Percentiles rank a stretch among this genome's conserved stretches.
Conservation (phyloP, 2,888 invertebrate species). For the Ophion obscuratus region DNA sequence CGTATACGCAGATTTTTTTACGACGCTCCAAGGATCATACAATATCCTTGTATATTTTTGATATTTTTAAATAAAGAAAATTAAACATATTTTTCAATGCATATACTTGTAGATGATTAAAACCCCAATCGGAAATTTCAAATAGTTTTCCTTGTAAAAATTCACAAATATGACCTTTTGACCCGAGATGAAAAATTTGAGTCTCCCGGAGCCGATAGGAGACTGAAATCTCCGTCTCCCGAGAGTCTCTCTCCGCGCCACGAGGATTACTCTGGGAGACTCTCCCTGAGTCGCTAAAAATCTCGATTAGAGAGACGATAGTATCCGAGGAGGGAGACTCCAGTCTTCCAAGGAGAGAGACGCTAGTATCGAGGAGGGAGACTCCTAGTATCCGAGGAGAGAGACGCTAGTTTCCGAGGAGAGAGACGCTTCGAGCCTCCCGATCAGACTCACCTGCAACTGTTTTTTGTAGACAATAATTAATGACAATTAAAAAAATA, state of each 20-base stretch:
- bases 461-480: conserved; percentile 7
- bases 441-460: not conserved
- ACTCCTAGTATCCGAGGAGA: not conserved
- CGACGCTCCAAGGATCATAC: too few species aligned
- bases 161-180: too few species aligned
- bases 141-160: too few species aligned
- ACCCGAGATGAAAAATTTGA: conserved; percentile 23
- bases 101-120: too few species aligned
- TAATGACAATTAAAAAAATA: not conserved
- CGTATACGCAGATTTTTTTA: too few species aligned
- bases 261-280: conserved; percentile 11
- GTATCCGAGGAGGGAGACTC: not conserved
- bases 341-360: too few species aligned
- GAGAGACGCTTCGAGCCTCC: conserved; percentile 16
- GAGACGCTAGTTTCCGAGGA: too few species aligned
- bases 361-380: not conserved
- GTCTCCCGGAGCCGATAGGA: conserved; percentile 9
- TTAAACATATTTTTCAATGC: too few species aligned
- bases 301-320: conserved; percentile 4
- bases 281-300: conserved; percentile 14
- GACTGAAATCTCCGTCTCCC: conserved; percentile 7
- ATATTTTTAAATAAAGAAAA: too few species aligned
- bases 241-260: conserved; percentile 22
- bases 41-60: too few species aligned
- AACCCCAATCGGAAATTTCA: too few species aligned